Evolutionary conservation across 2,797 vertebrate species (phyloP).

Genomic region (Pseudotriccus pelzelni): DNA sequence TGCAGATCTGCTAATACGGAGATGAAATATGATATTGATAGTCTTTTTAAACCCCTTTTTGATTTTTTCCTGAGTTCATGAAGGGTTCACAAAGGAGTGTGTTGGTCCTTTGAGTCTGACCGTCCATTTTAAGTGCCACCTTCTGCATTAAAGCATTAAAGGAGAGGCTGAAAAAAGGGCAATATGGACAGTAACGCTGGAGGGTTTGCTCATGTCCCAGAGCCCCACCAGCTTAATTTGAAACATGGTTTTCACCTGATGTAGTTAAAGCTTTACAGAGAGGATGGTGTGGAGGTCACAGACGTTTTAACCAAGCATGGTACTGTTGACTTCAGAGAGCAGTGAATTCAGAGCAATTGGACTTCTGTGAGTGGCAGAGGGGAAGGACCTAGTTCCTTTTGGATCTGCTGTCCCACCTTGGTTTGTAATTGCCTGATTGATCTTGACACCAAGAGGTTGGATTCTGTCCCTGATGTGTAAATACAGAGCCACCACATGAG

Average conservation of each 20-base stretch:
- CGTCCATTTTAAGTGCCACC: background rate
- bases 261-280: background rate
- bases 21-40: background rate
- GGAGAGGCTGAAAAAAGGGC: background rate
- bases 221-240: background rate
- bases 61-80: background rate
- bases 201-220: background rate
- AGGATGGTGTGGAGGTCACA: rapidly evolving
- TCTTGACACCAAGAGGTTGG: background rate
- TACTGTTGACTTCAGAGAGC: background rate
- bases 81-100: background rate
- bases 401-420: background rate
- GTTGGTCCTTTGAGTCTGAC: background rate
- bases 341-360: background rate
- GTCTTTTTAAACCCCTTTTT: background rate
- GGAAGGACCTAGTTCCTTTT: background rate
- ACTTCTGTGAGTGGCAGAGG: background rate
- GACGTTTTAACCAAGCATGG: background rate
- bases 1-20: background rate
- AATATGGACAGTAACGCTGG: background rate
- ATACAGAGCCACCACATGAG: rapidly evolving
- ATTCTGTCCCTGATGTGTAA: rapidly evolving
- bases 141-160: background rate
- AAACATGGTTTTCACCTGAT: background rate
- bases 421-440: background rate